These are phyloP conservation scores for Phaethon lepturus DNA, from an alignment of 2,113 vertebrate species.

Conservation along the genomic window DNA sequence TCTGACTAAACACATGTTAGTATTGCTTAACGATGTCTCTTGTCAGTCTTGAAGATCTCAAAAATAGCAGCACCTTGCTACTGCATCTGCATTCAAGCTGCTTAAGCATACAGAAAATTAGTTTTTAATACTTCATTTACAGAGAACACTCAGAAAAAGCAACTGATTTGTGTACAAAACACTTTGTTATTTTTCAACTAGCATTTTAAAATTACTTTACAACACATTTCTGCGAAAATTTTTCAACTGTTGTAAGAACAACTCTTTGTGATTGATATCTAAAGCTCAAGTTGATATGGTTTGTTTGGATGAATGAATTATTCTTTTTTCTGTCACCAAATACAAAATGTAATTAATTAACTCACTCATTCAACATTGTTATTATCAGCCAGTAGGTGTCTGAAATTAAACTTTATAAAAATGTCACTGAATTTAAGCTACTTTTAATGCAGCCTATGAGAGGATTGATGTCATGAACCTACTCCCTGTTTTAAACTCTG, in stretches of 20 bases:
- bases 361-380: background rate
- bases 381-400: background rate
- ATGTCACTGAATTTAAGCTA: background rate
- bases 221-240: background rate
- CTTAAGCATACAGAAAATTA: background rate
- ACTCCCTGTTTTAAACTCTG: background rate
- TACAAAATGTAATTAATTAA: background rate
- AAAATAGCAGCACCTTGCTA: background rate
- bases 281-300: background rate
- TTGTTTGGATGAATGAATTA: background rate
- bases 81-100: background rate
- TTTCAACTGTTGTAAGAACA: background rate
- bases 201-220: background rate
- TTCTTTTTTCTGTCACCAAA: background rate
- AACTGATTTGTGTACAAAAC: background rate
- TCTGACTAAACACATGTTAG: background rate
- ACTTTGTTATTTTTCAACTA: background rate
- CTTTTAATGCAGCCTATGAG: background rate
- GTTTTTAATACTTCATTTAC: background rate
- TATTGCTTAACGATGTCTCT: background rate
- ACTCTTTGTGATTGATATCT: background rate
- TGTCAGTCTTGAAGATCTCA: background rate
- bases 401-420: background rate
- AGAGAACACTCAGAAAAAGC: background rate
- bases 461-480: background rate